Evolutionary conservation across 2,113 vertebrate species (phyloP), one percentile per base, ranked within the genome.

Genomic region (Octodon degus): DNA sequence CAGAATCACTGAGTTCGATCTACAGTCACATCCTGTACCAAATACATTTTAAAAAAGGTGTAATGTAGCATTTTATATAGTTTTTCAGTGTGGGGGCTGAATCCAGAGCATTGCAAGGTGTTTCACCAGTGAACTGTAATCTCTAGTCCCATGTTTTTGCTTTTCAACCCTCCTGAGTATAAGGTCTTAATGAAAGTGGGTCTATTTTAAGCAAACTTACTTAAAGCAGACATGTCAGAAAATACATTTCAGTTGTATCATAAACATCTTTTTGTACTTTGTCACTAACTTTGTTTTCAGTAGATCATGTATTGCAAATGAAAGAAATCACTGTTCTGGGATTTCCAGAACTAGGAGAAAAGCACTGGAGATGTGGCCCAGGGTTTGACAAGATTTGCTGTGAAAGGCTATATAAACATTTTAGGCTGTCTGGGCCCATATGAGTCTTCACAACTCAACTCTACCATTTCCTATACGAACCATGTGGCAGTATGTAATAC

Each of bases 181-280:
- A 79, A 47, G 13, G 94, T 25, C 34, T 55, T 86, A 77, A 70
- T 62, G 55, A 82, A 58, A 13, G 34, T 40, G 19, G 40, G 67
- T 60, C n/a, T 94, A 3, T 34, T 94, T 89, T 72, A 65, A 72
- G 27, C 94, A 94, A 88, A 68, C 32, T 34, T 34, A 67, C 16
- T 47, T 77, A 60, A 58, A 82, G 47, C 81, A 5, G 50, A 13
- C 0, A 3, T 3, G 0, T 50, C 7, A 79, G 34, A 68, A 90
- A 5, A 20, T 65, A 2, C 4, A 43, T 43, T 80, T 74, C 85
- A 60, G 16, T 22, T 86, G 20, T 22, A 34, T 32, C 40, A 0
- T 62, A 90, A 76, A 7, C 0, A 76, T 83, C 20, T 94, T 27
- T 60, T 62, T 83, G 25, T 47, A 47, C 32, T 53, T 20, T 91